phyloP scores from a whole-genome alignment of 2,113 vertebrate species.

The Petrocephalus microphthalmus region DNA sequence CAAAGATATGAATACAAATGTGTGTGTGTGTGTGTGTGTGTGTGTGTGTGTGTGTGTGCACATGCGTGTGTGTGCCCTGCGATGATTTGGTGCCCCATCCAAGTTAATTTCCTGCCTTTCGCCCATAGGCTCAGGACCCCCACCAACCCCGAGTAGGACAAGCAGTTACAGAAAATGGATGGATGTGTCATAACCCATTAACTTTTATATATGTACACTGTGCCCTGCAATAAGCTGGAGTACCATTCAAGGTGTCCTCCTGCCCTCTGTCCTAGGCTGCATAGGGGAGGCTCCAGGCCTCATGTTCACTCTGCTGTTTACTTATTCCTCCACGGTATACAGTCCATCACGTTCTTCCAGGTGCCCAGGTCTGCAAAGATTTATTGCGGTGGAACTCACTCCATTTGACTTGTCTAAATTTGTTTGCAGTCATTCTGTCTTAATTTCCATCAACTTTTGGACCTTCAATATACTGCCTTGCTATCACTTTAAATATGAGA shows the following conservation, averaged over 20 bases:
- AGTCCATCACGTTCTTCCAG: too few relatives aligned
- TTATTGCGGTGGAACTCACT: background rate
- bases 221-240: background rate
- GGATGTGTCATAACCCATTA: background rate
- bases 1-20: background rate
- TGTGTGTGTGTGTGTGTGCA: too few relatives aligned
- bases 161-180: background rate
- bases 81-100: background rate
- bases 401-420: background rate
- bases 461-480: background rate
- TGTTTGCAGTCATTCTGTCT: background rate
- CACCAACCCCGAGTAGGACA: background rate
- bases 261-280: background rate
- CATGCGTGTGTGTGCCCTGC: background rate
- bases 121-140: background rate
- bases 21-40: background rate
- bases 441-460: background rate
- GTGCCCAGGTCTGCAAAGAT: too few relatives aligned
- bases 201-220: background rate
- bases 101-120: background rate
- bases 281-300: too few relatives aligned
- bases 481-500: background rate
- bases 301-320: background rate
- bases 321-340: too few relatives aligned
- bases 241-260: background rate